Base-by-base conservation (phyloP, 1,140 invertebrate species). In the Phocides pigmalion region DNA sequence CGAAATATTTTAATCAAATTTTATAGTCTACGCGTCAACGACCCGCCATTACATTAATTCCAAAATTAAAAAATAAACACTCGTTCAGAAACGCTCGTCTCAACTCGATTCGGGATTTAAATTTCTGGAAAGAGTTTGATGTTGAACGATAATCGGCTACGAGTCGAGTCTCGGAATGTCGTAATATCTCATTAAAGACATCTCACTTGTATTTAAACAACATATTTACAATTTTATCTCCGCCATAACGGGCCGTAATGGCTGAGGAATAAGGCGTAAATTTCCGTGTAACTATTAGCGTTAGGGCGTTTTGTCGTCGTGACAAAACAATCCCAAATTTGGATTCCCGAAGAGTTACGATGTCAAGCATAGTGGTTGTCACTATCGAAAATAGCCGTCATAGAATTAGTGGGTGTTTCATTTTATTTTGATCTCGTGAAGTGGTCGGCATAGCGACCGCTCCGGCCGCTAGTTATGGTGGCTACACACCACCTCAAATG, bases 61-160 rank as follows among this genome's bases (percentile, higher is more conserved):
- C 62, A 76, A 78, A 79, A 77, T 81, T 78, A 79, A 84, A 81
- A 78, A 82, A 80, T 79, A 82, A 79, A 68, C 74, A 76, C 74
- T 62, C 76, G 74, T 82, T 78, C 75, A 72, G 77, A 76, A 82
- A 83, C 81, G 81, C 79, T 72, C 72, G 75, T 80, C 86, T 19
- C 25, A 82, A 83, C 83, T 87, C 82, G 88, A 88, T 86, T 74
- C 74, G 68, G 67, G 75, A 90, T 88, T 89, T 90, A 88, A 87
- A 85, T 87, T 88, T 89, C 87, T 90, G 82, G 81, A 88, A 87
- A 88, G 80, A 89, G 81, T 89, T 88, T 80, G 79, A 86, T 86
- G 81, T 82, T 82, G 72, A 82, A 86, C 78, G 87, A 89, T 89
- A 86, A 87, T 87, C 86, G 81, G 62, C 58, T 70, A 69, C 68